Evolutionary conservation across 2,113 vertebrate species (phyloP).

Genomic region (Theristicus caerulescens): DNA sequence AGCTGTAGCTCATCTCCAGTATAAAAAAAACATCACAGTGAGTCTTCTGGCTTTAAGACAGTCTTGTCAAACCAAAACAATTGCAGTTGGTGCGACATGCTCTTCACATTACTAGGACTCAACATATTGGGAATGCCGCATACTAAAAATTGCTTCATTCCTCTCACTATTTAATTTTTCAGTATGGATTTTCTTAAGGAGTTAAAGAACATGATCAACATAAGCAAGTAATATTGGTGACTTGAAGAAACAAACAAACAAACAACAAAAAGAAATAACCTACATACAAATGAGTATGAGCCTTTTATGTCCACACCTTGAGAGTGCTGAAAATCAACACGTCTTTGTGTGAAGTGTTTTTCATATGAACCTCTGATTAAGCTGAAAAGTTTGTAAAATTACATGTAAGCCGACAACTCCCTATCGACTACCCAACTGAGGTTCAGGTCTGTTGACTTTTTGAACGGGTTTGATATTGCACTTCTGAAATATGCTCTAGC

Average conservation of each 20-base stretch:
- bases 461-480: background rate
- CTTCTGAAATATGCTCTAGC: background rate
- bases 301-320: background rate
- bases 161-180: background rate
- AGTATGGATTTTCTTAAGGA: background rate
- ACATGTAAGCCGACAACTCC: background rate
- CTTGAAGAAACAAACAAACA: background rate
- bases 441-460: background rate
- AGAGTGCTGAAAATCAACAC: background rate
- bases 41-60: background rate
- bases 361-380: slow-evolving; percentile 3
- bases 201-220: slow-evolving; percentile 19
- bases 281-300: background rate
- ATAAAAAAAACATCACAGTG: background rate
- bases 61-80: background rate
- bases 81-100: background rate
- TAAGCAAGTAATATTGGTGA: background rate
- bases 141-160: background rate
- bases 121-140: background rate
- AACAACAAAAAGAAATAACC: background rate
- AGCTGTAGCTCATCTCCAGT: background rate
- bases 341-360: slow-evolving; percentile 1
- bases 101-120: background rate
- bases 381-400: slow-evolving; percentile 7
- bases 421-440: background rate